Percentiles rank a stretch among this genome's conserved stretches.
Evolutionary conservation across 2,888 invertebrate species (phyloP).

Genomic region (Spisula solida): DNA sequence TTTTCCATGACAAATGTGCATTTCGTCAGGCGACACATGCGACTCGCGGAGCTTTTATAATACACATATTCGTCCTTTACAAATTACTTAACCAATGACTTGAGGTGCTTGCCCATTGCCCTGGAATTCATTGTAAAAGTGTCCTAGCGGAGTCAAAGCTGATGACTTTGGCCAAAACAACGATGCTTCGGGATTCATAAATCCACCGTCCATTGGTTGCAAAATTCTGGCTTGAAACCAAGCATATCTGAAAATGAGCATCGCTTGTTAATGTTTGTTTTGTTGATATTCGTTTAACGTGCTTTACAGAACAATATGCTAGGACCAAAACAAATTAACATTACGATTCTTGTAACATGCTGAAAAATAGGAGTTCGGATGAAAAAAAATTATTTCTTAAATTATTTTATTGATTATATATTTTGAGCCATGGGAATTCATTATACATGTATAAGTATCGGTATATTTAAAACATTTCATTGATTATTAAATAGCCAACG

Average conservation of each 20-base stretch:
- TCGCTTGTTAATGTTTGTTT: neutral
- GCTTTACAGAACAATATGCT: neutral
- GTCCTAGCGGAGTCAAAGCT: slow-evolving; percentile 49
- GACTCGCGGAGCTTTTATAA: too few relatives aligned
- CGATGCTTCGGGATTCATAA: slow-evolving; percentile 49
- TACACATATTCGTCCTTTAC: too few relatives aligned
- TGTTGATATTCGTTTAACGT: neutral
- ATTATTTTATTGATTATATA: too few relatives aligned
- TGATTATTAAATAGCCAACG: too few relatives aligned
- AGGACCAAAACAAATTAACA: neutral
- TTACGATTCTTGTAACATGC: too few relatives aligned
- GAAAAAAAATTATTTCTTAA: too few relatives aligned
- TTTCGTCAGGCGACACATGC: too few relatives aligned
- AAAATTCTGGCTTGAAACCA: slow-evolving; percentile 64
- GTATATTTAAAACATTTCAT: too few relatives aligned
- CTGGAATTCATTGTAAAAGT: slow-evolving; percentile 2
- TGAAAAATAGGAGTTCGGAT: too few relatives aligned
- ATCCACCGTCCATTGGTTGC: slow-evolving; percentile 21
- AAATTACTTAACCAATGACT: too few relatives aligned
- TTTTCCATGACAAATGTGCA: too few relatives aligned
- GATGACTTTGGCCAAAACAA: slow-evolving; percentile 63
- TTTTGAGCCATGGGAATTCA: too few relatives aligned
- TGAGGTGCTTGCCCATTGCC: neutral
- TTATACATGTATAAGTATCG: neutral
- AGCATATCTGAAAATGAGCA: slow-evolving; percentile 48